Base-by-base conservation (phyloP, 2,888 invertebrate genomes). In the Amorpha juglandis region DNA sequence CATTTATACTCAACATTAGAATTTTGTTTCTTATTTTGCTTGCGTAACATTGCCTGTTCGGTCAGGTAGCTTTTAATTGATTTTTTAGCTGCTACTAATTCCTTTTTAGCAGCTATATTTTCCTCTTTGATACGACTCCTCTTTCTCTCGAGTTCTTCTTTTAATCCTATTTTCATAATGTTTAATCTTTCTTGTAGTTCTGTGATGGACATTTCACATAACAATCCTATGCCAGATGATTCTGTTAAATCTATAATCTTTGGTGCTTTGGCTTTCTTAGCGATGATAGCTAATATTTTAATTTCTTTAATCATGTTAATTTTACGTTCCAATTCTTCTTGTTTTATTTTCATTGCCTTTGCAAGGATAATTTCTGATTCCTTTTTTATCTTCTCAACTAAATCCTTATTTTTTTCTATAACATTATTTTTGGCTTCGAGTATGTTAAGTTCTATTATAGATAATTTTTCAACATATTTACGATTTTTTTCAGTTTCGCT, bases 151-250 rank as follows among this genome's bases (percentile, higher is more conserved):
- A 95, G 75, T 76, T 95, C 94, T 67, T 94, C 93, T 69, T 92
- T 83, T 68, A 95, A 81, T 19, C 87, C 85, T 42, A 94, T 88
- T 81, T 94, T 95, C 73, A 94, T 83, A 33, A 90, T 75, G 64
- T 74, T 79, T 47, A 95, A 76, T 64, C 94, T 86, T 79, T 95
- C 95, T 76, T 94, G 94, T 63, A 95, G 78, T 82, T 95, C 95
- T 8, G 94, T 94, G 62, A 95, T 90, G 0, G 95, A 95, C 95
- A 95, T 95, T 88, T 95, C 95, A 80, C 95, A 94, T 35, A 95
- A 75, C 12, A 95, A 85, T 0, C 95, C 95, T 16, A 95, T 74
- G 51, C 95, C 95, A 38, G 94, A 88, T 16, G 94, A 89, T 82
- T 95, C 94, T 0, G 95, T 95, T 0, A 94, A 89, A 80, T 95